Conservation (phyloP, 2,113 vertebrate species). For the Eolophus roseicapilla region DNA sequence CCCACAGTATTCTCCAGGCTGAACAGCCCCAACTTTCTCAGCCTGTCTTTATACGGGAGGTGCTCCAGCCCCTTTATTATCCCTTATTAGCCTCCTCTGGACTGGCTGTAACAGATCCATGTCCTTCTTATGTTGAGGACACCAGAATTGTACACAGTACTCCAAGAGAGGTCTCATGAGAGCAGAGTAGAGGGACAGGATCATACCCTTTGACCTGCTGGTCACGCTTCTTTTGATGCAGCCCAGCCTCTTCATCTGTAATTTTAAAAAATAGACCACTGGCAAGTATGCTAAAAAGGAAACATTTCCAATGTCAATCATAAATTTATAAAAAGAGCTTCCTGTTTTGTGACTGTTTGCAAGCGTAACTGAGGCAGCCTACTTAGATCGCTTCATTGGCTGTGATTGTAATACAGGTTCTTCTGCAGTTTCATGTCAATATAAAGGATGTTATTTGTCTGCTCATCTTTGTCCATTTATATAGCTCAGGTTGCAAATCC, state of each 20-base stretch:
- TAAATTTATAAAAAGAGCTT: neutral
- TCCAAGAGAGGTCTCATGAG: neutral
- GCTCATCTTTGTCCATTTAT: neutral
- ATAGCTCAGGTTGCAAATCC: neutral
- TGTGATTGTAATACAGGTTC: neutral
- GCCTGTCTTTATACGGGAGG: neutral
- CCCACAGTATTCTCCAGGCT: neutral
- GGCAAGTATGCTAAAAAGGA: neutral
- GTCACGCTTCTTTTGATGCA: neutral
- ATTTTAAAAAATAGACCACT: neutral
- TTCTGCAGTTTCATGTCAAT: neutral
- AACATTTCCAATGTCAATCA: neutral
- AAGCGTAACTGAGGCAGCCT: neutral
- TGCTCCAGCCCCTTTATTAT: neutral
- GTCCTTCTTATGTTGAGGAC: neutral
- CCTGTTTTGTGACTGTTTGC: neutral
- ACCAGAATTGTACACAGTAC: neutral
- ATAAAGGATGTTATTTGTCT: neutral
- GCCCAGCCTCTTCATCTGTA: neutral
- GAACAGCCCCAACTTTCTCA: neutral
- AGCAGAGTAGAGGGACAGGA: neutral
- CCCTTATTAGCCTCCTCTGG: neutral
- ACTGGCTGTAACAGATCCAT: neutral
- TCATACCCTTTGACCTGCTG: neutral
- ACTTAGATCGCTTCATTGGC: neutral